Conservation (phyloP, 1,140 invertebrate species). For the Babylonia areolata region DNA sequence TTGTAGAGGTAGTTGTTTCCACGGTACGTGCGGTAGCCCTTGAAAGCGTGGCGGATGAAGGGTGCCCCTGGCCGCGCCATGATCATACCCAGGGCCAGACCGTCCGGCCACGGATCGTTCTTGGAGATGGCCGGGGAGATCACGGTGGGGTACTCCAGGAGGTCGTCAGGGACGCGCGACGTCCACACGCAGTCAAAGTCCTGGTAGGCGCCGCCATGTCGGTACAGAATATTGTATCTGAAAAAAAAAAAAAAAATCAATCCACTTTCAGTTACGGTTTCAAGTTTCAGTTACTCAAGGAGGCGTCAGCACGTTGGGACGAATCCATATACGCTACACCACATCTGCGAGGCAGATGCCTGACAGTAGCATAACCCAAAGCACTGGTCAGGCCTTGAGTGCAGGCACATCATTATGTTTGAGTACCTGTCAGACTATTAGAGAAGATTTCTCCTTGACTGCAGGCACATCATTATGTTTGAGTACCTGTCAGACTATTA, state of each 20-base stretch:
- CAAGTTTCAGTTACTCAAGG: too few relatives aligned
- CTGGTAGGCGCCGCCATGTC: slow-evolving; percentile 39
- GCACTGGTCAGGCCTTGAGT: too few relatives aligned
- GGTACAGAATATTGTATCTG: slow-evolving; percentile 27
- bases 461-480: too few relatives aligned
- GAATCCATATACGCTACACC: too few relatives aligned
- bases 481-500: too few relatives aligned
- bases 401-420: too few relatives aligned
- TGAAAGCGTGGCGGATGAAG: slow-evolving; percentile 22
- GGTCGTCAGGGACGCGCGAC: slow-evolving; percentile 26
- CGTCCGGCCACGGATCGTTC: slow-evolving; percentile 35
- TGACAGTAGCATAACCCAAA: too few relatives aligned
- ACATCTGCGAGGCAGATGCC: too few relatives aligned
- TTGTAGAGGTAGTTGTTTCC: slow-evolving; percentile 44
- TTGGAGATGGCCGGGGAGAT: slow-evolving; percentile 23
- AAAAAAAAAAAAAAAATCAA: background rate
- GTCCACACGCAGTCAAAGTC: slow-evolving; percentile 42
- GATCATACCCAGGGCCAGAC: slow-evolving; percentile 32
- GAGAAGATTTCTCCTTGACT: too few relatives aligned
- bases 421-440: too few relatives aligned
- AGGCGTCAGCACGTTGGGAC: too few relatives aligned
- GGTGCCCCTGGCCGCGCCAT: slow-evolving; percentile 29
- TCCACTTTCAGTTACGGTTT: too few relatives aligned
- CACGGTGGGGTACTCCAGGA: slow-evolving; percentile 33
- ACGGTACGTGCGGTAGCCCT: slow-evolving; percentile 11